Conservation (phyloP, 2,113 vertebrate genomes). For the Semnopithecus entellus region DNA sequence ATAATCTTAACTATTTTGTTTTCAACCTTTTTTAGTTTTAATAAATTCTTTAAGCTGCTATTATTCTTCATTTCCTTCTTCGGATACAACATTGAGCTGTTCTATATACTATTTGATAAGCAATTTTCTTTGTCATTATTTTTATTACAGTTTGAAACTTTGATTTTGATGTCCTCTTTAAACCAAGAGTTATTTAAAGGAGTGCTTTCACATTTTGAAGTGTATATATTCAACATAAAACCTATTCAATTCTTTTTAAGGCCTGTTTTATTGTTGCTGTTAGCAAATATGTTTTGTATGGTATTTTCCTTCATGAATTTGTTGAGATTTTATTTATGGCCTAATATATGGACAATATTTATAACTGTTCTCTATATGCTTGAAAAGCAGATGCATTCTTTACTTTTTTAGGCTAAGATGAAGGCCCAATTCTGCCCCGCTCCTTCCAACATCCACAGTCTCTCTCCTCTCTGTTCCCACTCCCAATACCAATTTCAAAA, state of each 20-base stretch:
- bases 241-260: background rate
- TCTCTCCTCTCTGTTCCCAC: background rate
- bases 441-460: background rate
- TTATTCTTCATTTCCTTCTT: background rate
- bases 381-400: background rate
- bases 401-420: background rate
- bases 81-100: background rate
- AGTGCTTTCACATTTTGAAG: background rate
- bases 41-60: background rate
- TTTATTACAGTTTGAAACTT: background rate
- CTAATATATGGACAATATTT: background rate
- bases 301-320: background rate
- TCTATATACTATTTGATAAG: background rate
- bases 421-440: background rate
- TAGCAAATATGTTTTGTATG: background rate
- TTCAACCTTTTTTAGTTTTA: background rate
- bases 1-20: background rate
- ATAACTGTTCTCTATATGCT: background rate
- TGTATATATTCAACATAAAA: background rate
- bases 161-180: background rate
- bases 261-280: background rate
- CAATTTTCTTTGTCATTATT: slow-evolving; percentile 16
- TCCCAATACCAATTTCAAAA: background rate
- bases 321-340: background rate
- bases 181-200: background rate